These are phyloP conservation scores for Palythoa grandiflora DNA, from an alignment of 92 coral and sea anemone genomes.

Conservation along the genomic window DNA sequence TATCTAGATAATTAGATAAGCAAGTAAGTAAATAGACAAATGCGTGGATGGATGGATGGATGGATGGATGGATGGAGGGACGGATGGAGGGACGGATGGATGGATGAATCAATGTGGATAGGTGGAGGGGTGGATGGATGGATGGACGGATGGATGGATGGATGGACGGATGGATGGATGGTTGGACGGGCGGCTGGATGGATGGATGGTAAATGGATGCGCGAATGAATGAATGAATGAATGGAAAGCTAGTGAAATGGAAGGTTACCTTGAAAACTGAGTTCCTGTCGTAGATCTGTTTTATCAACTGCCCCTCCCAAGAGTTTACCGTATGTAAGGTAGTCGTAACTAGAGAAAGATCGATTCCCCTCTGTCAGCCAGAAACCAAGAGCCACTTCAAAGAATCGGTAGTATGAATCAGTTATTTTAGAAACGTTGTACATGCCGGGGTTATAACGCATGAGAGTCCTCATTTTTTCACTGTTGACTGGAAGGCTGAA, in stretches of 20 bases:
- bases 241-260: not conserved
- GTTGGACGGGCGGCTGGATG: too few relatives aligned
- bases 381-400: conserved; percentile 85
- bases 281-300: conserved; percentile 56
- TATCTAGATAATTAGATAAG: not conserved
- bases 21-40: not conserved
- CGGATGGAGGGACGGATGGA: too few relatives aligned
- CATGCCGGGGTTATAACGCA: conserved; percentile 70
- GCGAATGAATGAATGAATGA: not conserved
- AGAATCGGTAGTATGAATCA: conserved; percentile 85
- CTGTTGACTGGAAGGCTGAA: conserved; percentile 73
- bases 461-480: conserved; percentile 71
- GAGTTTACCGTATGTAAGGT: conserved; percentile 59
- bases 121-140: not conserved
- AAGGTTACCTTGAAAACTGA: conserved; percentile 70
- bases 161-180: too few relatives aligned
- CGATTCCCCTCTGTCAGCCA: conserved; percentile 85
- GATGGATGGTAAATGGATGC: too few relatives aligned
- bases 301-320: conserved; percentile 82
- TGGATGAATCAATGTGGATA: too few relatives aligned
- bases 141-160: not conserved
- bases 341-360: conserved; percentile 68
- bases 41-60: not conserved
- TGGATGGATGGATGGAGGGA: too few relatives aligned
- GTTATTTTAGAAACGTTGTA: conserved; percentile 76